Percentiles rank a stretch among this genome's conserved stretches.
These are phyloP conservation scores for Lepidonotus clava DNA, from an alignment of 2,888 invertebrate species.

Conservation along the genomic window DNA sequence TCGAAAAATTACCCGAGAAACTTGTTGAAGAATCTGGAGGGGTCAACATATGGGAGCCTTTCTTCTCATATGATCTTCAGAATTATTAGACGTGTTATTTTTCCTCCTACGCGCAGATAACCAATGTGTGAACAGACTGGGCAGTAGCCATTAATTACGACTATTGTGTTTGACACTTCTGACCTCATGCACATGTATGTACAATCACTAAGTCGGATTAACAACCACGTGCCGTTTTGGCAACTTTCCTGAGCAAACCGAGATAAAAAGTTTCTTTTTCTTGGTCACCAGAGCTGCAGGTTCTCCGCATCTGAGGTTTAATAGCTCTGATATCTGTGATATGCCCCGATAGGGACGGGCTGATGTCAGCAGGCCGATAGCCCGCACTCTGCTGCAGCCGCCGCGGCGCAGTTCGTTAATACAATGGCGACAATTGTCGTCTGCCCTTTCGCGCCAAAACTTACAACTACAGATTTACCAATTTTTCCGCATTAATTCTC, in stretches of 20 bases:
- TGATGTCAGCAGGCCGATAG: neutral
- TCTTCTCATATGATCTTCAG: too few species aligned
- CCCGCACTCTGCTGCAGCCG: neutral
- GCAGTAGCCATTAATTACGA: too few species aligned
- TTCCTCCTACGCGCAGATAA: too few species aligned
- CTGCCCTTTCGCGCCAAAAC: too few species aligned
- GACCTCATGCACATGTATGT: neutral
- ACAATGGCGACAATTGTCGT: neutral
- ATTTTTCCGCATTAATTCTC: too few species aligned
- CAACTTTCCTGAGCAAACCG: neutral
- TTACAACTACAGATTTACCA: too few species aligned
- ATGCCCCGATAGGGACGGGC: neutral
- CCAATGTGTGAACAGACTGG: too few species aligned
- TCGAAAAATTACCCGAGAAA: too few species aligned
- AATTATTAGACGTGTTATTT: too few species aligned
- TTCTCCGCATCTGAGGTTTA: neutral
- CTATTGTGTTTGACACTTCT: neutral
- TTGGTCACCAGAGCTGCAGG: neutral
- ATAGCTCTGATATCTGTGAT: conserved; percentile 6
- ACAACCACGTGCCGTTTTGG: neutral
- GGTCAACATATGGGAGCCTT: too few species aligned
- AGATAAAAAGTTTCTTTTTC: conserved; percentile 12
- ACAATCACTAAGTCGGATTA: too few species aligned
- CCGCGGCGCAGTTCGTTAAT: neutral
- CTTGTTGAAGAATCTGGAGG: too few species aligned